Conservation (phyloP, 2,797 vertebrate species). For the Microctenopoma stevenorrisi region DNA sequence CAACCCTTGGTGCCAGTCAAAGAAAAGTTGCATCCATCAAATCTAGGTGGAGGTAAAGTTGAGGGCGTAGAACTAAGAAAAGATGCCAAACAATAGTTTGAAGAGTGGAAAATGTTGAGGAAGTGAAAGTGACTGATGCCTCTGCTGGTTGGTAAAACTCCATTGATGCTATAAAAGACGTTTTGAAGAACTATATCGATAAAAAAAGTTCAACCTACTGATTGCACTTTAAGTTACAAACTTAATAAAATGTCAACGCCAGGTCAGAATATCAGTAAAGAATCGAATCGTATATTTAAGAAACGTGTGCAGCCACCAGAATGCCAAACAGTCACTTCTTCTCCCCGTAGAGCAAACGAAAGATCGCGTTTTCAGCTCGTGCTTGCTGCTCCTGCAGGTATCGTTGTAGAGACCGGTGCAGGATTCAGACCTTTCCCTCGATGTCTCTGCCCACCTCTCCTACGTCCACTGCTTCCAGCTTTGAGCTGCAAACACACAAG, state of each 20-base stretch:
- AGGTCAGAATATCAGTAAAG: too few relatives aligned
- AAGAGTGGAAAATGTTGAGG: constrained; percentile 3
- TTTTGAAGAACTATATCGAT: constrained; percentile 1
- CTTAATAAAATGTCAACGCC: constrained; percentile 3
- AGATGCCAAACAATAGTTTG: background rate
- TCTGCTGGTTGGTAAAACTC: constrained; percentile 19
- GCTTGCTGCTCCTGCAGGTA: constrained; percentile 69
- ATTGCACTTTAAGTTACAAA: background rate
- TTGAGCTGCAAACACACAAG: constrained; percentile 68
- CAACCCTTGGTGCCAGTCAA: background rate
- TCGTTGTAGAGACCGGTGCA: constrained; percentile 12
- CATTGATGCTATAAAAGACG: constrained; percentile 7
- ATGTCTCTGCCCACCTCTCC: constrained; percentile 82
- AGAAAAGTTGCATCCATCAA: background rate
- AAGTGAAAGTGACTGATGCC: constrained; percentile 38
- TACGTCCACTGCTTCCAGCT: constrained; percentile 73
- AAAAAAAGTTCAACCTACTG: constrained; percentile 1
- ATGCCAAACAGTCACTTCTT: constrained; percentile 28
- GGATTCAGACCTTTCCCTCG: constrained; percentile 73
- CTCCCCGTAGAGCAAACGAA: background rate
- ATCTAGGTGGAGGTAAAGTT: background rate
- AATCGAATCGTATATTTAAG: background rate
- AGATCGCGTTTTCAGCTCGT: constrained; percentile 52
- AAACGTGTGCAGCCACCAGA: constrained; percentile 21
- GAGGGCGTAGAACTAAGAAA: background rate